phyloP scores from a whole-genome alignment of 2,113 vertebrate species.

The Nettapus auritus region DNA sequence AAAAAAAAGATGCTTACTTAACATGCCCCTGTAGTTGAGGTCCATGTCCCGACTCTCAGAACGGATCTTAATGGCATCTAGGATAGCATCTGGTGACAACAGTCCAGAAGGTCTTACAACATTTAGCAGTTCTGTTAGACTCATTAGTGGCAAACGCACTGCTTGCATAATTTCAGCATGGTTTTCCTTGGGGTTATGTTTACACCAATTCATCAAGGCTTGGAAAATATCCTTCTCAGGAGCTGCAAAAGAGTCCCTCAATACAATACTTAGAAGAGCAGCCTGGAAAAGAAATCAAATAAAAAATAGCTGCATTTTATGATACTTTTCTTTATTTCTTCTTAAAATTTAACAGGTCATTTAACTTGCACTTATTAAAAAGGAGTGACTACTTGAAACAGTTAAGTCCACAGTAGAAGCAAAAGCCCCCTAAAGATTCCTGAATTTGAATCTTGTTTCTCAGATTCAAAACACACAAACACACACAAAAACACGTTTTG shows the following conservation, averaged over 20 bases:
- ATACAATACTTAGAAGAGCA: slow-evolving; percentile 90
- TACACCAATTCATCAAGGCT: slow-evolving; percentile 94
- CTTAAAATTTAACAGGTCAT: too few relatives aligned
- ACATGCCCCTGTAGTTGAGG: slow-evolving; percentile 97
- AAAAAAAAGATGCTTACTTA: slow-evolving; percentile 81
- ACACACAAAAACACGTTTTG: too few relatives aligned
- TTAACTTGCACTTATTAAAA: background rate
- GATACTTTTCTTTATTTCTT: background rate
- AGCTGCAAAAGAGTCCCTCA: slow-evolving; percentile 93
- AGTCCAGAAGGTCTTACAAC: slow-evolving; percentile 92
- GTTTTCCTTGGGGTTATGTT: slow-evolving; percentile 87
- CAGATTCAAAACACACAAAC: background rate
- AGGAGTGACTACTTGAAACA: background rate
- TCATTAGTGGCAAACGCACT: slow-evolving; percentile 95
- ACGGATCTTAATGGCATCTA: slow-evolving; percentile 97
- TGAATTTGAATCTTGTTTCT: background rate
- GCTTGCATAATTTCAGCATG: slow-evolving; percentile 91
- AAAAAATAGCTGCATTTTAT: background rate
- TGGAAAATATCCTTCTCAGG: slow-evolving; percentile 97
- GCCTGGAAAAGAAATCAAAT: slow-evolving; percentile 72
- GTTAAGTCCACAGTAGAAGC: background rate
- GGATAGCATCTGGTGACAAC: slow-evolving; percentile 92
- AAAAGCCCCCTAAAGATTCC: background rate
- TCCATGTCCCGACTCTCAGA: slow-evolving; percentile 98
- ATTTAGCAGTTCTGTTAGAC: slow-evolving; percentile 93